Evolutionary conservation across 2,888 invertebrate species (phyloP).

Genomic region (Drosophila borealis): DNA sequence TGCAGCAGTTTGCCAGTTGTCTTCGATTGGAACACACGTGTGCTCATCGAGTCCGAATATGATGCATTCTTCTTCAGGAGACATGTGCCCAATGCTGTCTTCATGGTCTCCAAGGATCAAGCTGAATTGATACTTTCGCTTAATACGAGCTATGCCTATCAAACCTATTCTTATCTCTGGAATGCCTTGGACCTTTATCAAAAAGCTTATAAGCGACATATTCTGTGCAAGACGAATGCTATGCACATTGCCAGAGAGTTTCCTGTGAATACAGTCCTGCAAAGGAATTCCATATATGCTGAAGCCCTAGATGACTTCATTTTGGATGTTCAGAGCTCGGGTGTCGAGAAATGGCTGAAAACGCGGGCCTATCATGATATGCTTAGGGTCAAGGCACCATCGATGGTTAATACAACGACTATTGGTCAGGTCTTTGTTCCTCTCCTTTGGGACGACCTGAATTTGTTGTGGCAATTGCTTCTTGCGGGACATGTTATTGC

Average conservation of each 20-base stretch:
- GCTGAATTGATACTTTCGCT: slow-evolving; percentile 9
- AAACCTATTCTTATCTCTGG: neutral
- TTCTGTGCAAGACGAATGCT: slow-evolving; percentile 20
- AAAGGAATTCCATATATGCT: slow-evolving; percentile 46
- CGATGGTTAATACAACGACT: neutral
- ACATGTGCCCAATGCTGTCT: neutral
- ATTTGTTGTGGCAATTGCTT: neutral
- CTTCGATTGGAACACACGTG: neutral
- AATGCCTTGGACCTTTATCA: slow-evolving; percentile 22
- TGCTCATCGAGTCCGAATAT: neutral
- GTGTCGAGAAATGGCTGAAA: neutral
- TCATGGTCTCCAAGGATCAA: neutral
- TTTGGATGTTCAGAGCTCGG: neutral
- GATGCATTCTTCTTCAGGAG: slow-evolving; percentile 1
- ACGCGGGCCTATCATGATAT: neutral
- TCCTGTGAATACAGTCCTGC: slow-evolving; percentile 3
- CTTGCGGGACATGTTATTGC: rapidly evolving
- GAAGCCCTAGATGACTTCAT: slow-evolving; percentile 30
- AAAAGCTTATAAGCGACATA: neutral
- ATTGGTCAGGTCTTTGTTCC: rapidly evolving
- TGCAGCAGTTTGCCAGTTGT: slow-evolving; percentile 37
- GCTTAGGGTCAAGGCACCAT: neutral
- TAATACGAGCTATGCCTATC: slow-evolving; percentile 51
- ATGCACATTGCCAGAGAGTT: slow-evolving; percentile 25
- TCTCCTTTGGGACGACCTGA: neutral